A percentile compares a stretch with the other conserved stretches of the same genome.
These are phyloP conservation scores for Festucalex cinctus DNA, from an alignment of 2,113 vertebrate genomes.

Conservation along the genomic window DNA sequence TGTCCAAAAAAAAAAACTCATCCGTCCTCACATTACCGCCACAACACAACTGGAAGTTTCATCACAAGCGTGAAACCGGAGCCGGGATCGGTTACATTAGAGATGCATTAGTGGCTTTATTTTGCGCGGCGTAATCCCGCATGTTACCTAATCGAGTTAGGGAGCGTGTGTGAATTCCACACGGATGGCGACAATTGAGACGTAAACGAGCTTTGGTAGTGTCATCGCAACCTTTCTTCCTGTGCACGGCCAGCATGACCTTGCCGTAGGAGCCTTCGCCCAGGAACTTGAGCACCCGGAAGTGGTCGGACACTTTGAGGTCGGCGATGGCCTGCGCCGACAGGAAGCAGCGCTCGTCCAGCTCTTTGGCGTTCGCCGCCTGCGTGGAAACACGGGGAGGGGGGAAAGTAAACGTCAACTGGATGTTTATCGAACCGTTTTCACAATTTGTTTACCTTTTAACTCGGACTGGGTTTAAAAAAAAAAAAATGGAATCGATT, in stretches of 20 bases:
- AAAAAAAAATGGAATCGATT: too few relatives aligned
- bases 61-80: slow-evolving; percentile 24
- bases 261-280: slow-evolving; percentile 86
- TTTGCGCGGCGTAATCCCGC: not conserved
- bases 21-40: slow-evolving; percentile 12
- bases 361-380: slow-evolving; percentile 61
- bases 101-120: not conserved
- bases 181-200: not conserved
- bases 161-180: not conserved
- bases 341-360: slow-evolving; percentile 81
- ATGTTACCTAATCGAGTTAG: not conserved
- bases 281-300: slow-evolving; percentile 78
- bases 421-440: not conserved
- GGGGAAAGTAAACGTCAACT: not conserved
- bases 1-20: slow-evolving; percentile 27
- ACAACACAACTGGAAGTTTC: not conserved
- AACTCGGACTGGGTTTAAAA: too few relatives aligned
- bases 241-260: slow-evolving; percentile 83
- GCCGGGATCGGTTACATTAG: not conserved
- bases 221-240: slow-evolving; percentile 64
- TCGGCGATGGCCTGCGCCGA: slow-evolving; percentile 72
- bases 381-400: slow-evolving; percentile 15
- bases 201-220: not conserved
- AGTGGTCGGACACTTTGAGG: slow-evolving; percentile 77
- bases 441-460: too few relatives aligned